Evolutionary conservation across 2,888 invertebrate species (phyloP).

Genomic region (Meganola albula): DNA sequence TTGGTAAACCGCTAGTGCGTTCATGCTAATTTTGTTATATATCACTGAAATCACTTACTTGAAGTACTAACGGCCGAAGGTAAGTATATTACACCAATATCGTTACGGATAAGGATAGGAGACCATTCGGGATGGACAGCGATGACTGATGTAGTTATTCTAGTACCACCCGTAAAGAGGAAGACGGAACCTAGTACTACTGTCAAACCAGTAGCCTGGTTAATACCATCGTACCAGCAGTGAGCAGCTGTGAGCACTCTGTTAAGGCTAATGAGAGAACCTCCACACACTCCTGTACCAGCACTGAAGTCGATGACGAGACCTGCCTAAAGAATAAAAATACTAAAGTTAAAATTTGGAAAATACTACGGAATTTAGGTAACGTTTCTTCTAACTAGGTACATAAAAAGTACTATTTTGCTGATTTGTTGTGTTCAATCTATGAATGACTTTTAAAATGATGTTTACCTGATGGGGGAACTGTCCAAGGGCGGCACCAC

Average conservation of each 20-base stretch:
- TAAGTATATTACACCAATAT: conserved; percentile 41
- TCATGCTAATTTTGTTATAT: no score
- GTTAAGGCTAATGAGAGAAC: neutral
- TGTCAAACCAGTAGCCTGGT: conserved; percentile 40
- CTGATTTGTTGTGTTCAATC: no score
- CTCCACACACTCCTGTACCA: neutral
- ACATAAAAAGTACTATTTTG: no score
- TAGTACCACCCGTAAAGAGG: conserved; percentile 41
- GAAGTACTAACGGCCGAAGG: conserved; percentile 19
- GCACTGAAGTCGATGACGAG: neutral
- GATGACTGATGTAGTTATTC: conserved; percentile 31
- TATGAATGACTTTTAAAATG: no score
- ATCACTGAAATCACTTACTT: conserved; percentile 33
- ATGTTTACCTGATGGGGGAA: conserved; percentile 33
- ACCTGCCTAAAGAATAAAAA: neutral
- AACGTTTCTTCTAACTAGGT: no score
- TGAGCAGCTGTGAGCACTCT: neutral
- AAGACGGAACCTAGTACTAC: conserved; percentile 44
- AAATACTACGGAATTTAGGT: no score
- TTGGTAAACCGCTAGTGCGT: no score
- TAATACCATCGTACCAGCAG: neutral
- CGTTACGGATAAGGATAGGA: conserved; percentile 38
- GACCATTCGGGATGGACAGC: conserved; percentile 39
- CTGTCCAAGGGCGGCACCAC: conserved; percentile 16
- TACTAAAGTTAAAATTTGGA: no score